Conservation (phyloP, 2,113 vertebrate genomes). For the Tichodroma muraria region DNA sequence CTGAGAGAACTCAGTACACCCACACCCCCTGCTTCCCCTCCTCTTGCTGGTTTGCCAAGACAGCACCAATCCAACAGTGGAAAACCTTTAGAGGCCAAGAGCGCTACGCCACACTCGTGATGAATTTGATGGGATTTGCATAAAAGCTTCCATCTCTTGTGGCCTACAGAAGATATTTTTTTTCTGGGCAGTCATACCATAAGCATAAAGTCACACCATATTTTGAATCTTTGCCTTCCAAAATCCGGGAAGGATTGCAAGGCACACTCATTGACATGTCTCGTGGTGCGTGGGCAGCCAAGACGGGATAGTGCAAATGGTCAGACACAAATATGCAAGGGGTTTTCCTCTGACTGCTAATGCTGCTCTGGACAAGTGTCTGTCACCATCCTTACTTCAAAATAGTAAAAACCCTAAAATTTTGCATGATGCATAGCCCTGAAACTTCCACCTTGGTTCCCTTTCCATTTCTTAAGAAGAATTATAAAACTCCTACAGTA, state of each 20-base stretch:
- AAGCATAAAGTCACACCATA: background rate
- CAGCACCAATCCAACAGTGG: background rate
- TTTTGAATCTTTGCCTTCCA: background rate
- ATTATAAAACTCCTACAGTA: background rate
- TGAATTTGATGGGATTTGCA: background rate
- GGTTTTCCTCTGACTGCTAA: background rate
- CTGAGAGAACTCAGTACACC: background rate
- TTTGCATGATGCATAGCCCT: background rate
- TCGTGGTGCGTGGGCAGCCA: background rate
- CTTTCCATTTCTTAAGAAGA: background rate
- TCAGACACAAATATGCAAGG: background rate
- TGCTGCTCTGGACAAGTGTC: background rate
- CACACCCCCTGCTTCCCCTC: background rate
- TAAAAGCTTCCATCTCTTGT: conserved; percentile 13
- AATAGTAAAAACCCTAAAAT: background rate
- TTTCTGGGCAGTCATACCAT: background rate
- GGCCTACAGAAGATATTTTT: background rate
- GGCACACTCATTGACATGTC: background rate
- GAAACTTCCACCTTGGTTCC: background rate
- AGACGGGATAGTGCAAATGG: background rate
- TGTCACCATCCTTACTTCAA: background rate
- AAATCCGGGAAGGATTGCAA: background rate
- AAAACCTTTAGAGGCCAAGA: background rate
- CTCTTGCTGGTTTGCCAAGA: background rate
- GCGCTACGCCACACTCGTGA: fast-evolving